Base-by-base conservation (phyloP, 2,797 vertebrate species). In the Rhynchotus rufescens region DNA sequence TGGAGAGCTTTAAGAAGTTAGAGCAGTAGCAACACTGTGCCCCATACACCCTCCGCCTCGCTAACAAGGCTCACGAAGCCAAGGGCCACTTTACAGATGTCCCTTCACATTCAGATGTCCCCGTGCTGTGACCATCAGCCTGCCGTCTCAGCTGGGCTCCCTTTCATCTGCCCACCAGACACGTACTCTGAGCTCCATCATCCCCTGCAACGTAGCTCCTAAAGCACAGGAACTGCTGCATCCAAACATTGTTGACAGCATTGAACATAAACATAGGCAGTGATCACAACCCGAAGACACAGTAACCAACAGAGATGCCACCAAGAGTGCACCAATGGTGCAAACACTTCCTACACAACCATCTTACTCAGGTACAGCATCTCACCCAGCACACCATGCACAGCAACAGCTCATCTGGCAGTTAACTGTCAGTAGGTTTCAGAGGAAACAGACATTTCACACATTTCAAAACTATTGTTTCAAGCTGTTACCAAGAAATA, bases 1-100 rank as follows among this genome's bases (percentile, higher is more conserved):
- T 40, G 14, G 40, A 40, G 40, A 14, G 40, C 14, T 40, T 40
- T 40, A 40, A 40, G 12, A 14, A 40, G 13, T 40, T 40, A 40
- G 47, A 12, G 47, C 22, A 23, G 22, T 7, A 23, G 47, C 23
- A 49, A 49, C 6, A 23, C 47, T 6, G 47, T 49, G 22, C 22
- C 38, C 40, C 40, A 40, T 13, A 40, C 12, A 12, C 17, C 49
- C 83, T 83, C 83, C 87, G 51, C 30, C 45, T 49, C 68, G 59
- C 84, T 93, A 91, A 94, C 66, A 62, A 88, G 72, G 57, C 81
- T 82, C 80, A 93, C 89, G 77, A 94, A 81, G 22, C 28, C 73
- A 68, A 83, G 72, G 91, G 54, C 75, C 51, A 82, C 82, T 94
- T 88, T 54, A 80, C 67, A 86, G 85, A 69, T 38, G 74, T 64